A percentile compares a stretch with the other conserved stretches of the same genome.
Evolutionary conservation across 2,797 vertebrate genomes (phyloP).

Genomic region (Syngnathus acus): DNA sequence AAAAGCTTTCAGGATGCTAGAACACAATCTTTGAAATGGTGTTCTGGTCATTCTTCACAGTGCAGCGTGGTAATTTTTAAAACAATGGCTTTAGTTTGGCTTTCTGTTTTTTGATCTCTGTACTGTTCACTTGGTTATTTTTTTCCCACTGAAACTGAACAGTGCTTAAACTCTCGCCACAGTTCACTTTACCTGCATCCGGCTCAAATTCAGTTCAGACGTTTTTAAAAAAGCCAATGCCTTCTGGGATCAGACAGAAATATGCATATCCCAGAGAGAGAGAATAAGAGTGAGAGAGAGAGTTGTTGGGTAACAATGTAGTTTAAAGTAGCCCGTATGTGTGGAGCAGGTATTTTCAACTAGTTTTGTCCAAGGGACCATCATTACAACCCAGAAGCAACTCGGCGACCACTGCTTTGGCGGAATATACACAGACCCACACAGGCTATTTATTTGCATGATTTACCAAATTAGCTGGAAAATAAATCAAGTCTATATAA

Average conservation of each 20-base stretch:
- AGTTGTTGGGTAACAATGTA: background rate
- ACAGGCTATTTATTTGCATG: too few species aligned
- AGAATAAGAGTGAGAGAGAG: background rate
- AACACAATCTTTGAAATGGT: background rate
- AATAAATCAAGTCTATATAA: too few species aligned
- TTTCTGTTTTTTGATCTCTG: background rate
- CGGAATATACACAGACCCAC: too few species aligned
- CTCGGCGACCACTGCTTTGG: too few species aligned
- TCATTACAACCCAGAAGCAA: too few species aligned
- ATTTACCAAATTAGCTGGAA: too few species aligned
- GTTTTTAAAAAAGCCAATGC: background rate
- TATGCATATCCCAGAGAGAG: background rate
- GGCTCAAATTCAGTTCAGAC: background rate
- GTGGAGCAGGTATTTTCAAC: too few species aligned
- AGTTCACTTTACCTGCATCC: conserved; percentile 1
- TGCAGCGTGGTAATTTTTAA: background rate
- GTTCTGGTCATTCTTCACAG: background rate
- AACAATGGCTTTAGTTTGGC: background rate
- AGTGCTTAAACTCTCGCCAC: background rate
- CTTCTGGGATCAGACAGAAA: conserved; percentile 2
- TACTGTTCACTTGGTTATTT: background rate
- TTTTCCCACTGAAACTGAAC: background rate
- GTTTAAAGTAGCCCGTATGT: too few species aligned
- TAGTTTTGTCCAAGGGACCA: too few species aligned
- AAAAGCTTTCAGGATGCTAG: background rate